phyloP scores from a whole-genome alignment of 2,888 invertebrate species.

The Drepanosiphum platanoidis region DNA sequence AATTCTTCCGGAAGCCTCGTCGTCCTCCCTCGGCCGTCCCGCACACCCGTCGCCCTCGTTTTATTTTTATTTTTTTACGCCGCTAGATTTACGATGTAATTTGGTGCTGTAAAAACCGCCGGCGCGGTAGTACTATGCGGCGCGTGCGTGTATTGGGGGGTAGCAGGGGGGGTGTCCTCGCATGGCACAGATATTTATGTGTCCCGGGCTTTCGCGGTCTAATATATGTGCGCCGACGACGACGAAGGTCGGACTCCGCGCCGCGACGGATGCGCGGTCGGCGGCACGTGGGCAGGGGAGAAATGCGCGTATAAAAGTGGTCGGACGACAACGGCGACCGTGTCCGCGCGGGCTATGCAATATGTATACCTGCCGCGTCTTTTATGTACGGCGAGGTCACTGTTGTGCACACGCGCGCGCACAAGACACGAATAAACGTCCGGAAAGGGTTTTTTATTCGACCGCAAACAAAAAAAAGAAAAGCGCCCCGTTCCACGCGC shows the following conservation, averaged over 20 bases:
- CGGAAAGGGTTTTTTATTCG: not conserved
- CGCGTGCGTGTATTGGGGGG: too few relatives aligned
- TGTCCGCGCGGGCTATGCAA: not conserved
- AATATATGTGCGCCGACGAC: slow-evolving; percentile 26
- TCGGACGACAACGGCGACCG: not conserved
- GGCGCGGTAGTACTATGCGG: too few relatives aligned
- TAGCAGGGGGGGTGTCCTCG: slow-evolving; percentile 20
- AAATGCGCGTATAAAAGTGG: slow-evolving; percentile 7
- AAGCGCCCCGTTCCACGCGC: too few relatives aligned
- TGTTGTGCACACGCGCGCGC: not conserved
- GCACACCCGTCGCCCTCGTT: not conserved
- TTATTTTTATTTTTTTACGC: not conserved
- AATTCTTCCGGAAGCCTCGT: not conserved
- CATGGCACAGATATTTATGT: slow-evolving; percentile 29
- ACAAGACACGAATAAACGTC: not conserved
- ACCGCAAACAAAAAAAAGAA: not conserved
- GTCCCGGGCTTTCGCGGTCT: slow-evolving; percentile 16
- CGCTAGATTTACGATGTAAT: slow-evolving; percentile 43
- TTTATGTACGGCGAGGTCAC: not conserved
- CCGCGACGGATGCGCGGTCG: not conserved
- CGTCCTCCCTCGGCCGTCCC: too few relatives aligned
- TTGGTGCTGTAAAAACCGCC: slow-evolving; percentile 23
- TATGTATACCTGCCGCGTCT: not conserved
- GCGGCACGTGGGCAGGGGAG: not conserved
- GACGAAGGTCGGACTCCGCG: too few relatives aligned